A percentile compares a stretch with the other conserved stretches of the same genome.
These are phyloP conservation scores for Polia nebulosa DNA, from an alignment of 2,888 invertebrate species.

Conservation along the genomic window DNA sequence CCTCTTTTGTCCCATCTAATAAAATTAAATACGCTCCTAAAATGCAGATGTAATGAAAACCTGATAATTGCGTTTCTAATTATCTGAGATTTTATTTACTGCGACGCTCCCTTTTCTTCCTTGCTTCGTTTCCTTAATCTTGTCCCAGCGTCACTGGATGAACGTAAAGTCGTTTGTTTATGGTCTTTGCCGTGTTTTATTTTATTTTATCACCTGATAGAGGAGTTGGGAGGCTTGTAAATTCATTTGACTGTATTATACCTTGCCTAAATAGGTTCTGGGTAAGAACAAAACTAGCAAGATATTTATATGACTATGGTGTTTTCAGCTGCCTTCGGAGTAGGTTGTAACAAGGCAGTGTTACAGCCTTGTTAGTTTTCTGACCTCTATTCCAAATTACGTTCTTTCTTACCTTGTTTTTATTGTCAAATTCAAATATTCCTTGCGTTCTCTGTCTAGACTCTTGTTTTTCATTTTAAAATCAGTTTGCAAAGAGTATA, in stretches of 20 bases:
- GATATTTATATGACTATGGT: background rate
- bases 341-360: too few species aligned
- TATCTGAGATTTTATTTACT: slow-evolving; percentile 42
- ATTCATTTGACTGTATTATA: slow-evolving; percentile 20
- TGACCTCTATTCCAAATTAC: too few species aligned
- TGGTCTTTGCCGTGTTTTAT: slow-evolving; percentile 23
- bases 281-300: background rate
- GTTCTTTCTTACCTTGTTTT: too few species aligned
- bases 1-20: slow-evolving; percentile 1
- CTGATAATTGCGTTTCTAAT: slow-evolving; percentile 46
- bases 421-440: too few species aligned
- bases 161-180: slow-evolving; percentile 34
- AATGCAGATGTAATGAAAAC: slow-evolving; percentile 44
- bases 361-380: too few species aligned
- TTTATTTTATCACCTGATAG: slow-evolving; percentile 21
- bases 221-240: slow-evolving; percentile 6
- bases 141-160: slow-evolving; percentile 10
- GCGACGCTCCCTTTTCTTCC: slow-evolving; percentile 1
- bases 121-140: slow-evolving; percentile 27
- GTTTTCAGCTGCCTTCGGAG: background rate
- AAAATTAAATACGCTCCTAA: slow-evolving; percentile 20
- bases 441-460: too few species aligned
- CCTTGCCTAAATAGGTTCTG: background rate
- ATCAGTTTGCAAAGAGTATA: too few species aligned
- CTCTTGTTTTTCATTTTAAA: too few species aligned